Evolutionary conservation across 2,888 invertebrate species (phyloP).

Genomic region (Thera obeliscata): DNA sequence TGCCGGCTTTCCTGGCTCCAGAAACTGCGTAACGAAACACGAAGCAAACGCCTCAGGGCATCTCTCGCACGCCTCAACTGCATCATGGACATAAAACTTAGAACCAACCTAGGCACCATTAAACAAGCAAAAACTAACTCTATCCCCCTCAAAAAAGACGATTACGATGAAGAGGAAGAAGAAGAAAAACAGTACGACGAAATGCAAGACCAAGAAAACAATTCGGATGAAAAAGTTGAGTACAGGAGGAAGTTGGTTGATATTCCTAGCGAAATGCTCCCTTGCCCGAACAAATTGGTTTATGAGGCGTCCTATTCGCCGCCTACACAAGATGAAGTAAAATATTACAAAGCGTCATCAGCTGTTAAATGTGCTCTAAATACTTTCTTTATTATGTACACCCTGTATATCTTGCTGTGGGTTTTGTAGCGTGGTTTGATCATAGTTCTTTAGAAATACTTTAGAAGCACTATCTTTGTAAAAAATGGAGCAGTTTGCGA

Average conservation of each 20-base stretch:
- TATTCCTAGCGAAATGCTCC: slow-evolving; percentile 69
- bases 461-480: neutral
- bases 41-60: slow-evolving; percentile 87
- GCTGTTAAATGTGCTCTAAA: slow-evolving; percentile 45
- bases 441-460: slow-evolving; percentile 42
- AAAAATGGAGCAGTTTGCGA: no score
- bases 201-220: slow-evolving; percentile 73
- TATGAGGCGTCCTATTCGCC: slow-evolving; percentile 71
- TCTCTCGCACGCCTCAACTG: slow-evolving; percentile 89
- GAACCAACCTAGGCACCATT: slow-evolving; percentile 52
- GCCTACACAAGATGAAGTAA: slow-evolving; percentile 78
- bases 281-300: slow-evolving; percentile 70
- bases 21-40: slow-evolving; percentile 89
- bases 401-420: slow-evolving; percentile 57
- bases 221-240: slow-evolving; percentile 62
- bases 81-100: slow-evolving; percentile 81
- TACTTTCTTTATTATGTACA: slow-evolving; percentile 45
- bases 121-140: slow-evolving; percentile 54
- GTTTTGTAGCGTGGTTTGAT: slow-evolving; percentile 23
- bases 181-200: slow-evolving; percentile 73
- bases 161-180: slow-evolving; percentile 67
- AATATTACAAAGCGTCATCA: slow-evolving; percentile 72
- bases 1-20: slow-evolving; percentile 92
- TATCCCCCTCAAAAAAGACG: slow-evolving; percentile 55
- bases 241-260: slow-evolving; percentile 69